A percentile compares a stretch with the other conserved stretches of the same genome.
phyloP scores from a whole-genome alignment of 1,140 invertebrate genomes.

The Meloidogyne chitwoodi region DNA sequence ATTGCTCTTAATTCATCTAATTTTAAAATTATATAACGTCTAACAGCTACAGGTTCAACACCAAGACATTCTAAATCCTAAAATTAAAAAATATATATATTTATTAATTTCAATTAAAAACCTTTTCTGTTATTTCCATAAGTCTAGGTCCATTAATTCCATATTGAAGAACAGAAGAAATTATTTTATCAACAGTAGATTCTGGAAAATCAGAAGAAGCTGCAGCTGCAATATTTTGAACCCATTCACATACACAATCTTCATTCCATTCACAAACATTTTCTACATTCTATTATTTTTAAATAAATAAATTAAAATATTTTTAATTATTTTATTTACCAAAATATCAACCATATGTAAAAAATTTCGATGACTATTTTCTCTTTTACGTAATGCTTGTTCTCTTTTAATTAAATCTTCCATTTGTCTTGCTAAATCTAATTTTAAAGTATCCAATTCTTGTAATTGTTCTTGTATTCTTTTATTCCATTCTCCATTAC shows the following conservation, averaged over 20 bases:
- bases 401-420: constrained; percentile 45
- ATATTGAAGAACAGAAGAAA: constrained; percentile 38
- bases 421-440: constrained; percentile 44
- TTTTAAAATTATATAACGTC: constrained; percentile 32
- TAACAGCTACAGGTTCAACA: constrained; percentile 36
- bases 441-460: constrained; percentile 41
- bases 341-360: constrained; percentile 26
- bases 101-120: background rate
- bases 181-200: constrained; percentile 35
- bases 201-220: constrained; percentile 13
- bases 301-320: too few species aligned
- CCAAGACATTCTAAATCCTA: constrained; percentile 47
- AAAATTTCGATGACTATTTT: constrained; percentile 46
- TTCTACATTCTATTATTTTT: background rate
- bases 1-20: constrained; percentile 30
- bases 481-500: constrained; percentile 44
- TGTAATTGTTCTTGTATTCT: constrained; percentile 44
- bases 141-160: constrained; percentile 45
- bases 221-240: constrained; percentile 15
- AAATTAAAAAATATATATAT: too few species aligned
- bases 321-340: background rate
- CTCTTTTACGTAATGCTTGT: constrained; percentile 30
- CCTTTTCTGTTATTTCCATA: constrained; percentile 42
- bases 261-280: constrained; percentile 41
- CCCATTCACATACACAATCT: constrained; percentile 42